Percentiles rank a stretch among this genome's conserved stretches.
Conservation (phyloP, 1,140 invertebrate genomes). For the Zaprionus vittiger region DNA sequence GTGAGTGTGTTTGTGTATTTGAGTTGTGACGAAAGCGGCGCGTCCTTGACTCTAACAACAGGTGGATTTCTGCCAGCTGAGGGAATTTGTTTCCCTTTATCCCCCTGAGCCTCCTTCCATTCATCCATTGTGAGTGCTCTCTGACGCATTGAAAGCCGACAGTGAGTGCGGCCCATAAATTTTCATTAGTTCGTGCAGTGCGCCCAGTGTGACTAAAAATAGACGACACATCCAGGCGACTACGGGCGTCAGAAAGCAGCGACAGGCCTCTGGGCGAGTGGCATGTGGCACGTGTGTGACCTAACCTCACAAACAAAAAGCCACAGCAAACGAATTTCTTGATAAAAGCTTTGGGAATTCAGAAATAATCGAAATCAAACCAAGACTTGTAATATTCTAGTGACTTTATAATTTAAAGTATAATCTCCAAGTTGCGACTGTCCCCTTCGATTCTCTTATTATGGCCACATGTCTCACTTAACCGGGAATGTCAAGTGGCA, state of each 20-base stretch:
- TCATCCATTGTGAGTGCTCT: constrained; percentile 31
- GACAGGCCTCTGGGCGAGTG: constrained; percentile 8
- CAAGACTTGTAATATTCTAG: no score
- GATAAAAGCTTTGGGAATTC: background rate
- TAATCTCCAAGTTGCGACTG: no score
- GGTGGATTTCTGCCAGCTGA: constrained; percentile 58
- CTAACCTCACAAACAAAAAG: constrained; percentile 8
- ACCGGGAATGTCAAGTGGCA: constrained; percentile 45
- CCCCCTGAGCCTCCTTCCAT: background rate
- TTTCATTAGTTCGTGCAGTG: constrained; percentile 54
- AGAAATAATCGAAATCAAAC: background rate
- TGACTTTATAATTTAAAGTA: no score
- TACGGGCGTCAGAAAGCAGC: constrained; percentile 3
- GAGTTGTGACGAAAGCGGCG: constrained; percentile 73
- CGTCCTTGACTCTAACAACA: constrained; percentile 75
- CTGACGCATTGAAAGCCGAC: constrained; percentile 58
- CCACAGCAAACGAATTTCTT: background rate
- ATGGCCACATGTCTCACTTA: constrained; percentile 34
- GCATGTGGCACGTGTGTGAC: background rate
- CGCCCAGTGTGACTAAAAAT: constrained; percentile 31
- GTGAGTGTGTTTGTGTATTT: constrained; percentile 28
- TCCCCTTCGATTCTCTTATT: no score
- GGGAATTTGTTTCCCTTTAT: background rate
- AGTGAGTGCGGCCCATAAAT: constrained; percentile 56
- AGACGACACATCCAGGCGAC: background rate